Conservation (phyloP, 2,797 vertebrate genomes). For the Squalus acanthias region DNA sequence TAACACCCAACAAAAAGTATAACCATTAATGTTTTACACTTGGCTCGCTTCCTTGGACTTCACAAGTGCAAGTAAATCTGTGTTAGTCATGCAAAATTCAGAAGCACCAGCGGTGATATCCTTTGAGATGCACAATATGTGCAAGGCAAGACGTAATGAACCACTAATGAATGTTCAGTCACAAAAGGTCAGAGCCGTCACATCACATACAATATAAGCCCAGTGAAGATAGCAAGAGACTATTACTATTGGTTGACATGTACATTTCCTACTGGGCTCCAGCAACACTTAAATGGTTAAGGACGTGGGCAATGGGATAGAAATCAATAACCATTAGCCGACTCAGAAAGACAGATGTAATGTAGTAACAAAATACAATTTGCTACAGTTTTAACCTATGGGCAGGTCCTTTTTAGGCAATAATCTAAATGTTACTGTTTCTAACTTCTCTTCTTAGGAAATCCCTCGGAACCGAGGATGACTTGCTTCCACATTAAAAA, state of each 20-base stretch:
- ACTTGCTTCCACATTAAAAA: too few species aligned
- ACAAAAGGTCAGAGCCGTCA: slow-evolving; percentile 39
- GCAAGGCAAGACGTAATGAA: slow-evolving; percentile 39
- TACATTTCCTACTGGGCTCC: slow-evolving; percentile 14
- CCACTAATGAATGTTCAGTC: slow-evolving; percentile 42
- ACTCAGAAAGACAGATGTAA: not conserved
- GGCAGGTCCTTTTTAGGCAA: not conserved
- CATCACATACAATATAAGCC: slow-evolving; percentile 34
- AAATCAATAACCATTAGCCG: not conserved
- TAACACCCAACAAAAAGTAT: not conserved
- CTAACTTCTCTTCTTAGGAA: too few species aligned
- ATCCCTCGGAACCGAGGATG: too few species aligned
- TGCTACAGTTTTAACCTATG: not conserved
- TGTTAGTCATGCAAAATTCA: slow-evolving; percentile 17
- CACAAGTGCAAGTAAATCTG: not conserved
- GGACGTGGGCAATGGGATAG: not conserved
- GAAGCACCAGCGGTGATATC: slow-evolving; percentile 23
- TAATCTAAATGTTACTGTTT: not conserved
- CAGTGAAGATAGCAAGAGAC: slow-evolving; percentile 29
- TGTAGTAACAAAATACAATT: not conserved
- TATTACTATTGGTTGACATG: slow-evolving; percentile 15
- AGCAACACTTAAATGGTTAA: slow-evolving; percentile 1
- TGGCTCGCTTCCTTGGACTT: not conserved
- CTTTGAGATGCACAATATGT: slow-evolving; percentile 18
- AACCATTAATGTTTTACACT: not conserved